Conservation (phyloP, 2,113 vertebrate species). For the Ellobius talpinus region DNA sequence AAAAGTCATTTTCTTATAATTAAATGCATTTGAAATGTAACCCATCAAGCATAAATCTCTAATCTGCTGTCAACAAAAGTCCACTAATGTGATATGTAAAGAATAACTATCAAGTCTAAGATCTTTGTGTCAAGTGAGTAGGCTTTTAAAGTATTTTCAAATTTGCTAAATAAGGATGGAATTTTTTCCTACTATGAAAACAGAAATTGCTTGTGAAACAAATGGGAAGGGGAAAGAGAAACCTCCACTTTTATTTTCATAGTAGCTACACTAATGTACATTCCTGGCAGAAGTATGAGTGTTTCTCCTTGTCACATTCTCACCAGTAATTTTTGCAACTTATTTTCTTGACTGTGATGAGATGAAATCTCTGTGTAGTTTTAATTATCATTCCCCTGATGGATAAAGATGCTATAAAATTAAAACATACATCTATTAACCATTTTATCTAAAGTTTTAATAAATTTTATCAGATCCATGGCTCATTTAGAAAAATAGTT, state of each 20-base stretch:
- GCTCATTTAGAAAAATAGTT: not conserved
- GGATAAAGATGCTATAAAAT: not conserved
- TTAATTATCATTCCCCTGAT: not conserved
- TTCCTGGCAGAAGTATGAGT: not conserved
- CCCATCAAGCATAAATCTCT: slow-evolving; percentile 64
- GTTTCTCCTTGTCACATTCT: not conserved
- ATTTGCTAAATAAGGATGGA: not conserved
- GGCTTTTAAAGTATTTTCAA: slow-evolving; percentile 55
- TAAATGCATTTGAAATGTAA: slow-evolving; percentile 64
- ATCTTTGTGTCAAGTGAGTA: slow-evolving; percentile 27
- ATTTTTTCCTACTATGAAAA: not conserved
- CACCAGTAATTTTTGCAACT: not conserved
- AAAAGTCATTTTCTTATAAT: slow-evolving; percentile 69
- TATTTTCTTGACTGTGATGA: not conserved
- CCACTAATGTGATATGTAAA: not conserved
- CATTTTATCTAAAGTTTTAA: not conserved
- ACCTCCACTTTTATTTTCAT: not conserved
- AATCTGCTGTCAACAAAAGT: slow-evolving; percentile 61
- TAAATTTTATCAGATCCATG: not conserved
- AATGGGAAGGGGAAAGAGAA: not conserved
- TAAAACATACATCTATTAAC: not conserved
- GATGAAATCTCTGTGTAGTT: not conserved
- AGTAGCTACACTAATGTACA: not conserved
- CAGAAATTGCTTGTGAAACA: slow-evolving; percentile 5
- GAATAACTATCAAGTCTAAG: slow-evolving; percentile 56